phyloP scores from a whole-genome alignment of 2,797 vertebrate genomes.

The Pelodytes ibericus region DNA sequence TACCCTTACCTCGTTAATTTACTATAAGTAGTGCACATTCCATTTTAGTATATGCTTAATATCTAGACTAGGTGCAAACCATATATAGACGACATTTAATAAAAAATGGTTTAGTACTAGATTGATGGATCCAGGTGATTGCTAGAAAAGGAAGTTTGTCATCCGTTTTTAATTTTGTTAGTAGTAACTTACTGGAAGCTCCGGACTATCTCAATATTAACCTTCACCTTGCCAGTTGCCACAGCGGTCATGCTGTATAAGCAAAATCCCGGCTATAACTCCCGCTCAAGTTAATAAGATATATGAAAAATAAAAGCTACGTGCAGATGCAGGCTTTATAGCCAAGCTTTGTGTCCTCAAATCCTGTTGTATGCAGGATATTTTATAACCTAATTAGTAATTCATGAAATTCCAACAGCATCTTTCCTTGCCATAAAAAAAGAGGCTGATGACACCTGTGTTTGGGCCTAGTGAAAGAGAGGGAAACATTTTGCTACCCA shows the following conservation, averaged over 20 bases:
- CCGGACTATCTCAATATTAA: not conserved
- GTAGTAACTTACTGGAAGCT: not conserved
- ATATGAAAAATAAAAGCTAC: not conserved
- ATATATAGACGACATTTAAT: not conserved
- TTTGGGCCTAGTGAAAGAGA: not conserved
- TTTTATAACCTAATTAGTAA: conserved; percentile 38
- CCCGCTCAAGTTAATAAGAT: not conserved
- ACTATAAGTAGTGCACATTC: not conserved
- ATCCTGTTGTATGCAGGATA: not conserved
- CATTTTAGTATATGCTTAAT: conserved; percentile 3
- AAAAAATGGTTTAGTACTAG: conserved; percentile 17
- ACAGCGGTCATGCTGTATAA: not conserved
- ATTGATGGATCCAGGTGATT: conserved; percentile 10
- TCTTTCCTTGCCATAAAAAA: conserved; percentile 36
- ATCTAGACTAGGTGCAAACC: not conserved
- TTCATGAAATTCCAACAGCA: conserved; percentile 13
- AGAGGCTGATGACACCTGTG: conserved; percentile 6
- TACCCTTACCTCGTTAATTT: too few species aligned
- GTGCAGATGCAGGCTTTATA: conserved; percentile 10
- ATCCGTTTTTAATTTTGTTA: not conserved
- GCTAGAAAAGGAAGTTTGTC: not conserved
- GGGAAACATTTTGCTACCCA: not conserved
- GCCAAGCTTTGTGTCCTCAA: not conserved
- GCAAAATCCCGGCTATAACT: not conserved
- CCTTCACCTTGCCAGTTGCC: not conserved